Evolutionary conservation across 2,113 vertebrate genomes (phyloP), one percentile per base, ranked within the genome.

Genomic region (Myrmecophaga tridactyla): DNA sequence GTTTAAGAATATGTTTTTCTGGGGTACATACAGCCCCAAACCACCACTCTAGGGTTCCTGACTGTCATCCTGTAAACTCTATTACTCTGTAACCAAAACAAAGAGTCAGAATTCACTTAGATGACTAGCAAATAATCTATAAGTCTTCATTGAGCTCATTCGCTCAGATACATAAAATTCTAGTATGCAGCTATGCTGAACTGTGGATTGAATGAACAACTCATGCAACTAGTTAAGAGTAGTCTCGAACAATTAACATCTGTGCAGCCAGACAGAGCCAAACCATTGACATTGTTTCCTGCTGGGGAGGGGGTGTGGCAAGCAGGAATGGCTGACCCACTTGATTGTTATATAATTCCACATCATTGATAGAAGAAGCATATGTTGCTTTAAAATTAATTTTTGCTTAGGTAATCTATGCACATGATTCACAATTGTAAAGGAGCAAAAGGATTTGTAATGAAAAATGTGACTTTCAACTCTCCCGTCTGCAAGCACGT

Each of bases 171-270:
- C 8, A 34, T 12, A 14, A 48, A 7, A 58, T 7, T 15, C 39
- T 27, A 93, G 13, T 60, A 34, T 14, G 36, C n/a, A n/a, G n/a
- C n/a, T n/a, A n/a, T n/a, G n/a, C n/a, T n/a, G n/a, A n/a, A n/a
- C n/a, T n/a, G n/a, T n/a, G n/a, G n/a, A n/a, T n/a, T n/a, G 94
- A 95, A 70, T n/a, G 93, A 96, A 95, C 72, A 39, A 67, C 94
- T 96, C 97, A 98, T 97, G 96, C 96, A 98, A 96, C 98, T 98
- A 97, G 98, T 99, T 98, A 98, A 98, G 95, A 97, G 97, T 76
- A 95, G 97, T 95, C 34, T 1, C 43, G 12, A 97, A 97, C 98
- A 98, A 98, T 98, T 98, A 98, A 97, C 98, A 97, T 98, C 98
- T 97, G 89, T 94, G 97, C 11, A 90, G 29, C 75, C 62, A 58